Evolutionary conservation across 2,113 vertebrate genomes (phyloP).

Genomic region (Naja naja): DNA sequence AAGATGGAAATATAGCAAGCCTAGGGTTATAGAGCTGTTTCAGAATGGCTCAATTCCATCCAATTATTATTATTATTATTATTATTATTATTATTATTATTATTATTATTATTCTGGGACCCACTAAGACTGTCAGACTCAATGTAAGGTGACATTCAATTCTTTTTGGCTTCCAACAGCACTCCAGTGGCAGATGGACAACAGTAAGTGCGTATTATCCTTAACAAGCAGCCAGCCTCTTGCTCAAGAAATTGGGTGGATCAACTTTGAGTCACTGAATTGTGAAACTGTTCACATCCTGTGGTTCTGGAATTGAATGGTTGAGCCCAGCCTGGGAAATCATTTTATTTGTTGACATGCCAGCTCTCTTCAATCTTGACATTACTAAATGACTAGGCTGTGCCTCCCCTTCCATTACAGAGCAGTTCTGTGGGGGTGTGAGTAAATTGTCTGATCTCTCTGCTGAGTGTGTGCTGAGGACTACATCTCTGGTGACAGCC

Average conservation of each 20-base stretch:
- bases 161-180: background rate
- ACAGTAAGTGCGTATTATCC: background rate
- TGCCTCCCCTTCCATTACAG: background rate
- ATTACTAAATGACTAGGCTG: background rate
- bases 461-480: constrained; percentile 14
- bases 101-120: background rate
- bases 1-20: background rate
- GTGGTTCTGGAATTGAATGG: constrained; percentile 14
- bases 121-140: background rate
- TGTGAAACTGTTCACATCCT: constrained; percentile 2
- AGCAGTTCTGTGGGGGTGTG: background rate
- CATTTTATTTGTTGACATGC: background rate
- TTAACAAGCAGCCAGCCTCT: background rate
- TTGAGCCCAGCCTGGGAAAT: background rate
- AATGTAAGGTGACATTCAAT: background rate
- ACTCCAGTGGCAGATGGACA: background rate
- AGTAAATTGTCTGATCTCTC: background rate
- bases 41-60: background rate
- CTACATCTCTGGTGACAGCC: constrained; percentile 8
- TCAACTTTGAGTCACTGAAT: constrained; percentile 3
- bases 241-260: background rate
- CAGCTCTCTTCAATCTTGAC: background rate
- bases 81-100: no score
- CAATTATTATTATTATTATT: no score
- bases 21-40: background rate